A percentile compares a stretch with the other conserved stretches of the same genome.
These are phyloP conservation scores for Otus sunia DNA, from an alignment of 2,113 vertebrate species.

Conservation along the genomic window DNA sequence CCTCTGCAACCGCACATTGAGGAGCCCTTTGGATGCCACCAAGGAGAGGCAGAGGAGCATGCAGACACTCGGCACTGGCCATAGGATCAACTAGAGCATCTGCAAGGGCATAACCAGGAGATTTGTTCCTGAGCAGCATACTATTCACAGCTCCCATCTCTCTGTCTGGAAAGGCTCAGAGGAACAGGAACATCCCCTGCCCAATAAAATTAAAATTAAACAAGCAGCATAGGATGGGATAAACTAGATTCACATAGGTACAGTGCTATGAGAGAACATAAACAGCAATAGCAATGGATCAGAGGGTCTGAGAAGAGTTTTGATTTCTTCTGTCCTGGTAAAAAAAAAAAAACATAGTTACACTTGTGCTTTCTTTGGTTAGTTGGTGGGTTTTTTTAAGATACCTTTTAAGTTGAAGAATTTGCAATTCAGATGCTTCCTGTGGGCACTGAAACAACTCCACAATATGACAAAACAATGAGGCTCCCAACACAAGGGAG, in stretches of 20 bases:
- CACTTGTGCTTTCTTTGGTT: background rate
- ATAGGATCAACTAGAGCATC: background rate
- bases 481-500: background rate
- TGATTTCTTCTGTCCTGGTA: background rate
- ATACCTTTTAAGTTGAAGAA: background rate
- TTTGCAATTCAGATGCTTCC: background rate
- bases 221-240: background rate
- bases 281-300: background rate
- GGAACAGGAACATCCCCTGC: background rate
- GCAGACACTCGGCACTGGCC: no score
- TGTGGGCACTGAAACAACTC: background rate
- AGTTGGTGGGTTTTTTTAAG: background rate
- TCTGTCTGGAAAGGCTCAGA: background rate
- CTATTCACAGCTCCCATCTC: background rate
- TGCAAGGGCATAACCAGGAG: fast-evolving
- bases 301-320: background rate
- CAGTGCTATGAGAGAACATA: background rate
- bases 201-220: background rate
- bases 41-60: background rate
- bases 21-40: background rate
- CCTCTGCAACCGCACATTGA: background rate
- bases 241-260: background rate
- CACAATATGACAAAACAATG: background rate
- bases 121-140: background rate
- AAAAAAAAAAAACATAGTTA: background rate